Base-by-base conservation (phyloP, 2,888 invertebrate genomes). In the Hydrotaea cyrtoneurina region DNA sequence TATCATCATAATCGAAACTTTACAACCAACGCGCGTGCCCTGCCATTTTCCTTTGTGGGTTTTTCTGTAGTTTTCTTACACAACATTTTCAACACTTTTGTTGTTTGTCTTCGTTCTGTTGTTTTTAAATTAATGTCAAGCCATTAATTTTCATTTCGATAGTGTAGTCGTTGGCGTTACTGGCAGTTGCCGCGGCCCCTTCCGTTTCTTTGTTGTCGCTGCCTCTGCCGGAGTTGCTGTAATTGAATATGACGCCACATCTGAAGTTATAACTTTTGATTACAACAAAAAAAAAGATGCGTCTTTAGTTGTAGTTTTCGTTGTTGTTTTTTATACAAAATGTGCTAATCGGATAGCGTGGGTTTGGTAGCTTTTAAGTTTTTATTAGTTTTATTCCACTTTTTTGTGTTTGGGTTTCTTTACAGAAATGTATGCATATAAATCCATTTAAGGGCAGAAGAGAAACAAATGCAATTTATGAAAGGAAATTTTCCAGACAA, bases 311-410 rank as follows among this genome's bases (percentile, higher is more conserved):
- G 39, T 72, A n/a, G 23, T 19, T 46, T 19, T 73, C 66, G n/a
- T 73, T 7, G 64, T 43, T 78, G 36, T 76, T 83, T 64, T 76
- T 21, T 64, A 72, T 73, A 73, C 76, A 66, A 50, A 83, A 62
- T 83, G 79, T 83, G 83, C 72, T 69, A 77, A 73, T 66, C 76
- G 83, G 76, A 80, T 73, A 76, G 76, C 79, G 83, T 83, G 64
- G 83, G 83, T 15, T 55, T 59, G 36, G 15, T 76, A 57, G 39
- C 39, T 39, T 39, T 39, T 1, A 39, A 39, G 19, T 71, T 17
- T 31, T 71, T 59, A 26, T 59, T 26, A 13, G 23, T 23, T 23
- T 59, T 26, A 11, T 26, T 53, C 8, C 17, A 17, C 8, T 11
- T 15, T 59, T 15, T 0, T 26, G 8, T 11, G 26, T 26, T 23